Base-by-base conservation (phyloP, 2,797 vertebrate species). In the Pangasius larnaudii region DNA sequence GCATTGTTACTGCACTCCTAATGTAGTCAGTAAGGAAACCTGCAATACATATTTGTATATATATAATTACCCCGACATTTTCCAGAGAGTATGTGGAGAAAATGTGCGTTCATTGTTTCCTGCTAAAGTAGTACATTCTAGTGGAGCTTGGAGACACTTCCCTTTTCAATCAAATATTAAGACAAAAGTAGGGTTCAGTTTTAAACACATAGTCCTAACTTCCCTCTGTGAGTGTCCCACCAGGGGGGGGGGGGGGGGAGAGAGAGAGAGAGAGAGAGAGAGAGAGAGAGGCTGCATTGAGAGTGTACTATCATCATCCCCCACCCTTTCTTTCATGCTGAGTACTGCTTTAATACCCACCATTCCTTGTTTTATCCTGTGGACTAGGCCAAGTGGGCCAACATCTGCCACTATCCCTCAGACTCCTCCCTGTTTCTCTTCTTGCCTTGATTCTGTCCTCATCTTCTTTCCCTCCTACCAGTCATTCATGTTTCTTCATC, bases 271-370 rank as follows among this genome's bases (percentile, higher is more conserved):
- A 33, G 14, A 49, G 11, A 77, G 19, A 72, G 39, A n/a, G 71
- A 42, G 33, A 42, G 39, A 16, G 42, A 16, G 9, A 27, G 11
- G 13, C 65, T 33, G 16, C 65, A 69, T 16, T 69, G 13, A 77
- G 46, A 51, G 27, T 74, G 30, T n/a, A 14, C 7, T 69, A 10
- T 13, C 27, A 53, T 65, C 24, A 83, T 16, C 49, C 65, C 27
- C 46, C 63, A 84, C 42, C 10, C 11, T 65, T 36, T 51, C 46
- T 53, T 69, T 46, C 56, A 63, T 63, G 59, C 39, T 80, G 30
- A 58, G 33, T 22, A 58, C 53, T 80, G 53, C 53, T 33, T 80
- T 80, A 80, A 80, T 80, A 59, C 53, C 53, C 53, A 24, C 53
- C 53, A 65, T 78, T 61, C 19, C 58, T 61, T 61, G 5, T 42